Evolutionary conservation across 2,113 vertebrate species (phyloP).

Genomic region (Nyctereutes procyonoides): DNA sequence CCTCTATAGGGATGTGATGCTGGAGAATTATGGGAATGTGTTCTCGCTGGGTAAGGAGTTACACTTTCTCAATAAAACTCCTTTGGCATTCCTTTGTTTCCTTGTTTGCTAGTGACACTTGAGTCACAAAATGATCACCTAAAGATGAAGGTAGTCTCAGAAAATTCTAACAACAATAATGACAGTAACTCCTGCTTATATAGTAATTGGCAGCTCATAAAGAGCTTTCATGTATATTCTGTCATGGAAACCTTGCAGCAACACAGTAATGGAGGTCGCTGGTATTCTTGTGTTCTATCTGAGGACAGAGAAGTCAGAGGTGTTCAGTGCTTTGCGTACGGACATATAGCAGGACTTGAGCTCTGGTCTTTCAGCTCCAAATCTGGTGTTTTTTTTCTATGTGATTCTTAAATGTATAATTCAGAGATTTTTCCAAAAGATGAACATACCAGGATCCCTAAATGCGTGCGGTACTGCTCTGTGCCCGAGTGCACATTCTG

Average conservation of each 20-base stretch:
- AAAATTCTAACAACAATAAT: neutral
- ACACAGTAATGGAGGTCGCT: neutral
- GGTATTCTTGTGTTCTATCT: neutral
- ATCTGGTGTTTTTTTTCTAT: neutral
- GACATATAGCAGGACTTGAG: neutral
- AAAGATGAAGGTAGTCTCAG: neutral
- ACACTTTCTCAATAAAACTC: neutral
- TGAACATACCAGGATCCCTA: neutral
- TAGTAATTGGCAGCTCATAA: neutral
- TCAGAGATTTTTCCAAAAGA: neutral
- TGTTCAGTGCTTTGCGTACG: neutral
- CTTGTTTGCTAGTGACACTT: neutral
- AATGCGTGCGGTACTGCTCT: neutral
- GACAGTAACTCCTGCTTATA: neutral
- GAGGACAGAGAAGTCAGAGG: neutral
- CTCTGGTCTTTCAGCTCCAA: neutral
- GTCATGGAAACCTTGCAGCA: neutral
- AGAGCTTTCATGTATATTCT: neutral
- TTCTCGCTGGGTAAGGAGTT: slow-evolving; percentile 76
- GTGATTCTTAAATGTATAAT: neutral
- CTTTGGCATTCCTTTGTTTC: neutral
- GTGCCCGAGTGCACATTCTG: neutral
- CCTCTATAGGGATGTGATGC: slow-evolving; percentile 81
- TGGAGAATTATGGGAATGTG: slow-evolving; percentile 81
- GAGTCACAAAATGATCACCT: neutral